Conservation (phyloP, 2,888 invertebrate species). For the Drosophila atroscutellata region DNA sequence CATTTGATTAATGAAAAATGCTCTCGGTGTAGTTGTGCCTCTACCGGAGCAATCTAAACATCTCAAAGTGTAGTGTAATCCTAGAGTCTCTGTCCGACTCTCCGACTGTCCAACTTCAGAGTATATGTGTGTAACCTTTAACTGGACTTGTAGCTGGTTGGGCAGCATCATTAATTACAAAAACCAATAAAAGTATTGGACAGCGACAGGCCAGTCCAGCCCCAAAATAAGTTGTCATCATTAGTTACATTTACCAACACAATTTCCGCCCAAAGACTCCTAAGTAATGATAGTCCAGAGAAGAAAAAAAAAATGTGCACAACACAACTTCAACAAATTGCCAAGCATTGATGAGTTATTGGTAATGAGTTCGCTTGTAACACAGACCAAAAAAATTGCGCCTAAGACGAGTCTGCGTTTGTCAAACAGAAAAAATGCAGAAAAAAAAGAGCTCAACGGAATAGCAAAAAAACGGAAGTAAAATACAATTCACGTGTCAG, state of each 20-base stretch:
- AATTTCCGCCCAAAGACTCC: slow-evolving; percentile 27
- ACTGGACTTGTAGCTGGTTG: slow-evolving; percentile 7
- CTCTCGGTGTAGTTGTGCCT: slow-evolving; percentile 4
- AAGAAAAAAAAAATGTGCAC: not conserved
- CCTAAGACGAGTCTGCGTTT: slow-evolving; percentile 43
- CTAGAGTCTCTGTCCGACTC: not conserved
- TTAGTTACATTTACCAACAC: slow-evolving; percentile 64
- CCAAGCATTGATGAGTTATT: slow-evolving; percentile 62
- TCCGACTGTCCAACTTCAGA: slow-evolving; percentile 21
- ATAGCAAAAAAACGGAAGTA: not conserved
- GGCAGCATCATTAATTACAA: slow-evolving; percentile 71
- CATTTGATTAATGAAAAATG: slow-evolving; percentile 60
- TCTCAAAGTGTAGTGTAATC: slow-evolving; percentile 6
- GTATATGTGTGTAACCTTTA: slow-evolving; percentile 7
- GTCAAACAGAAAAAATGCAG: slow-evolving; percentile 12
- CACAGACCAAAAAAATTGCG: slow-evolving; percentile 32
- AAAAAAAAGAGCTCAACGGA: not conserved
- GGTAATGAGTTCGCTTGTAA: slow-evolving; percentile 52
- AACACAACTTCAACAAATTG: slow-evolving; percentile 44
- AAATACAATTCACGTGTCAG: slow-evolving; percentile 26
- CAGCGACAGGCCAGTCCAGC: slow-evolving; percentile 6
- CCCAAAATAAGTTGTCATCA: slow-evolving; percentile 74
- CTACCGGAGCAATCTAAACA: slow-evolving; percentile 2
- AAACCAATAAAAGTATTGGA: slow-evolving; percentile 72
- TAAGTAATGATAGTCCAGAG: slow-evolving; percentile 6